Conservation (phyloP, 1,140 invertebrate species). For the Trypoxylus dichotomus region DNA sequence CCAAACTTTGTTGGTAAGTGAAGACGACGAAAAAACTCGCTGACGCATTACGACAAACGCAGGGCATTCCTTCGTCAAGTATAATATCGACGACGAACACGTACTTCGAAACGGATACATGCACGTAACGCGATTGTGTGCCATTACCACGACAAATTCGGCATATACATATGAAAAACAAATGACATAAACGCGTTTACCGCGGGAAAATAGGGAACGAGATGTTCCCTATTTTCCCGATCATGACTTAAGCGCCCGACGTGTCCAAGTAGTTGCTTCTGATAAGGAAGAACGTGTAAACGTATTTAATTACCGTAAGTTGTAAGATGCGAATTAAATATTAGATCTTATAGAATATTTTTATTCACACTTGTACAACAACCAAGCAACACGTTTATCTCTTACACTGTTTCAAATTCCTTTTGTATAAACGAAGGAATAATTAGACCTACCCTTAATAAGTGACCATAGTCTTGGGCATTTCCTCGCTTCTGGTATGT, state of each 20-base stretch:
- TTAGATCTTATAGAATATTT: neutral
- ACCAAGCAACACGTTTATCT: too few relatives aligned
- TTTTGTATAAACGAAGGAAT: too few relatives aligned
- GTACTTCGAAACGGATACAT: neutral
- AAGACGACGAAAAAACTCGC: neutral
- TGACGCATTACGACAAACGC: neutral
- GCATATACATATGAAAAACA: neutral
- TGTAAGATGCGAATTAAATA: neutral
- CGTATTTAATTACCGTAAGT: neutral
- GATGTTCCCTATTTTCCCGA: neutral
- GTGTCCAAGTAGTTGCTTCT: neutral
- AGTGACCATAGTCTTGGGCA: too few relatives aligned
- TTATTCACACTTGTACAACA: too few relatives aligned
- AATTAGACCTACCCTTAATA: too few relatives aligned
- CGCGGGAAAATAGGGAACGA: neutral
- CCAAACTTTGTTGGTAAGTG: neutral
- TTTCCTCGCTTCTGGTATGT: too few relatives aligned
- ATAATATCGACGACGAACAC: neutral
- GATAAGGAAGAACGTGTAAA: neutral
- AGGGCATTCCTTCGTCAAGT: slow-evolving; percentile 10
- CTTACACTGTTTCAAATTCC: too few relatives aligned
- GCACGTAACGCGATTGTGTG: slow-evolving; percentile 9
- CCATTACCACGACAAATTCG: neutral
- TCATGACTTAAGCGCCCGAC: slow-evolving; percentile 5
- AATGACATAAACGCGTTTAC: neutral